Conservation (phyloP, 92 coral and sea anemone species). For the Nematostella vectensis region DNA sequence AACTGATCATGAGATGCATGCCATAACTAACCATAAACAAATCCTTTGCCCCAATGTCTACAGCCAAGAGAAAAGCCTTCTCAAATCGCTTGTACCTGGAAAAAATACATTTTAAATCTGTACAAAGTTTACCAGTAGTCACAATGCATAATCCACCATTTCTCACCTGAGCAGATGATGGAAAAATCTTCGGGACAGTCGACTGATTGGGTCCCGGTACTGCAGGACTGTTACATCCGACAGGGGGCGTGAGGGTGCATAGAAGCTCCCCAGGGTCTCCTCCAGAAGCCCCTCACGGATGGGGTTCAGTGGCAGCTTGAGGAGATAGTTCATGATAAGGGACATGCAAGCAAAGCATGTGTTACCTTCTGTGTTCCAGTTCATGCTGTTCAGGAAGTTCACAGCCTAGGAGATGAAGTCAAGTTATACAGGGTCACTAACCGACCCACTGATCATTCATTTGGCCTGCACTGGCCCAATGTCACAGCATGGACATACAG, state of each 20-base stretch:
- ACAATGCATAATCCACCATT: neutral
- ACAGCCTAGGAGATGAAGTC: conserved; percentile 71
- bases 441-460: too few relatives aligned
- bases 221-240: conserved; percentile 88
- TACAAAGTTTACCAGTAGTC: neutral
- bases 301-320: conserved; percentile 76
- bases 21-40: conserved; percentile 91
- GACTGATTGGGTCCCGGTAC: conserved; percentile 87
- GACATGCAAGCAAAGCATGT: conserved; percentile 84
- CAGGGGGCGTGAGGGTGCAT: conserved; percentile 90
- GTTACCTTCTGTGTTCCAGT: conserved; percentile 92
- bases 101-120: neutral
- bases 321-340: conserved; percentile 72
- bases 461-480: neutral
- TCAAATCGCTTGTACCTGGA: conserved; percentile 85
- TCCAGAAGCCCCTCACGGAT: conserved; percentile 93
- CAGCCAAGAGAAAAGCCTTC: conserved; percentile 92
- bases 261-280: conserved; percentile 97
- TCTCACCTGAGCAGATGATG: conserved; percentile 76
- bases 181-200: conserved; percentile 85
- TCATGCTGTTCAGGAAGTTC: conserved; percentile 90
- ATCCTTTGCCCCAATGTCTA: conserved; percentile 95
- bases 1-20: too few relatives aligned
- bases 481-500: too few relatives aligned
- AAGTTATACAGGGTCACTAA: too few relatives aligned